phyloP scores from a whole-genome alignment of 2,888 invertebrate genomes.

The Sinotaia quadrata region DNA sequence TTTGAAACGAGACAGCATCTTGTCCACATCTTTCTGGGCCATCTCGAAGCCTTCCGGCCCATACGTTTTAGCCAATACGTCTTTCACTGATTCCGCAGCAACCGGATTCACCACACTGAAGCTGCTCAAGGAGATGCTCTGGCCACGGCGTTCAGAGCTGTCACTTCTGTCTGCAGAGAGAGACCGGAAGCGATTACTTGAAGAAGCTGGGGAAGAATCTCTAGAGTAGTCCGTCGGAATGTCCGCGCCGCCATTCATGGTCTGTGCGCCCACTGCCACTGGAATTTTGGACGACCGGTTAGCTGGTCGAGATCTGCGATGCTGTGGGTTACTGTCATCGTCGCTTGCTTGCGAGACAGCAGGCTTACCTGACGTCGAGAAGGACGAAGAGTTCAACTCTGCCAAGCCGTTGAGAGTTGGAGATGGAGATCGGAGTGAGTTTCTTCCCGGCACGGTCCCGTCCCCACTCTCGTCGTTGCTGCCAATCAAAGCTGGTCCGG shows the following conservation, averaged over 20 bases:
- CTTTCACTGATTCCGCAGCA: constrained; percentile 53
- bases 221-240: constrained; percentile 33
- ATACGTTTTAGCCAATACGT: constrained; percentile 53
- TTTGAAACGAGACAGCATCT: constrained; percentile 73
- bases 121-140: constrained; percentile 49
- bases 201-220: constrained; percentile 24
- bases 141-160: constrained; percentile 7
- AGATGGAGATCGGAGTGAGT: not conserved
- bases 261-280: not conserved
- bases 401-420: not conserved
- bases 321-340: not conserved
- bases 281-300: not conserved
- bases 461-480: not conserved
- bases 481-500: not conserved
- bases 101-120: constrained; percentile 53
- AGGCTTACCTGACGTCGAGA: not conserved
- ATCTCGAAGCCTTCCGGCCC: constrained; percentile 49
- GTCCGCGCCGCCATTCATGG: constrained; percentile 31
- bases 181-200: constrained; percentile 6
- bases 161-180: constrained; percentile 2
- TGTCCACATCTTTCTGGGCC: constrained; percentile 57
- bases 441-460: not conserved
- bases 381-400: not conserved
- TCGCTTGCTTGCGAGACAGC: not conserved
- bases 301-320: not conserved